Base-by-base conservation (phyloP, 2,113 vertebrate species). In the Mormyrus lacerda region DNA sequence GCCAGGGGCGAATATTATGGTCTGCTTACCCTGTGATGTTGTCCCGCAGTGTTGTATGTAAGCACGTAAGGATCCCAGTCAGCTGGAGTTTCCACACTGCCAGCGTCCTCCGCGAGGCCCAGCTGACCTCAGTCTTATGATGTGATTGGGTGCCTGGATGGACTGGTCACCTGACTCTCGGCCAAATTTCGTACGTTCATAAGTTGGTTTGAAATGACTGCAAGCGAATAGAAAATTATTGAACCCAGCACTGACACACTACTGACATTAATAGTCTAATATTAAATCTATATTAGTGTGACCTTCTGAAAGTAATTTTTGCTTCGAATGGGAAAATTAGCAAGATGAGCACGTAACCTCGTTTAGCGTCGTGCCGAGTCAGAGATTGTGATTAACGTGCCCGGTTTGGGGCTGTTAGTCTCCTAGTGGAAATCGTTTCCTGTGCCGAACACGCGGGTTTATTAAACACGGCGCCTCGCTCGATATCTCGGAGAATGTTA, bases 301-400 rank as follows among this genome's bases (percentile, higher is more conserved):
- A 79, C 31, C 73, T 79, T 79, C 73, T 79, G 35, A 79, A 42
- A 79, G 73, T 39, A 79, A 42, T 79, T 42, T 79, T 42, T 79
- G 73, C 73, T 79, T 79, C 35, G 15, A 42, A 35, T 79, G 73
- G 73, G 6, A 79, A 79, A 79, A 79, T 79, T 17, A 79, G 73
- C 73, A 79, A 79, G 35, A 79, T 79, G 73, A 79, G 73, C 31
- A 79, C 73, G 15, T 42, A 79, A 42, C 73, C 73, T 79, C 35
- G 73, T 79, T 79, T 79, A 79, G 73, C 35, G n/a, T 79, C 17
- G 73, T 42, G 73, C 73, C 73, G 35, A 79, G 35, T 79, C 73
- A 79, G 73, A 79, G 17, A 79, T 79, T 19, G 73, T 79, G 73
- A 79, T 79, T 79, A 79, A 79, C 73, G 17, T 79, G 73, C 73